Base-by-base conservation (phyloP, 2,797 vertebrate species). In the Hydrolagus colliei region DNA sequence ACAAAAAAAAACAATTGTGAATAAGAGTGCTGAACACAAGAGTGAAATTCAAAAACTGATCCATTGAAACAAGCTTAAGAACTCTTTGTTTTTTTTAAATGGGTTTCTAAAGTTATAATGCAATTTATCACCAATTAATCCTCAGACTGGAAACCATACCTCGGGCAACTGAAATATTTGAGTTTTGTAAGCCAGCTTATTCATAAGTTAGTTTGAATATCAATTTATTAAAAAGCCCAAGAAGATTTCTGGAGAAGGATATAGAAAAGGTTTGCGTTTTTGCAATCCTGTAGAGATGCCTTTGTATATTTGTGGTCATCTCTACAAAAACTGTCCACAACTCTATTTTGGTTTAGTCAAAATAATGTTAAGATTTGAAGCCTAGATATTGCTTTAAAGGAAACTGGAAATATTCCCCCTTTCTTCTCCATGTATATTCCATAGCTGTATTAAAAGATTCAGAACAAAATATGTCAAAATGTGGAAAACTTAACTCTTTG, bases 1-100 rank as follows among this genome's bases (percentile, higher is more conserved):
- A 92, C 1, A 73, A 86, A 73, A 86, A 22, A 65, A 62, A n/a
- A n/a, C 10, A 18, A 11, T 27, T 80, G 22, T 27, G 63, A 67
- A 35, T 27, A 41, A 41, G 14, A 82, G 63, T 41, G 52, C 10
- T 41, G 32, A 12, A 12, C 65, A 84, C 32, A 79, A 63, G 67
- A 52, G 18, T n/a, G 0, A 16, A 41, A 68, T 71, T 68, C 79
- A 84, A 4, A 52, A 52, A 84, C 71, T 18, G 14, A 71, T 71
- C n/a, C 65, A 0, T 11, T 13, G 18, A 4, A 20, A n/a, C 9
- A 84, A 41, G 6, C 16, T 41, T 8, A 3, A 65, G 79, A 16
- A 4, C 5, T 41, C 20, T 84, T 35, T 63, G 68, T 41, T 79
- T 13, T 68, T 80, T 52, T 3, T 3, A 52, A 52, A 52, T 52